Percentiles rank a stretch among this genome's conserved stretches.
Evolutionary conservation across 1,140 invertebrate species (phyloP).

Genomic region (Solen grandis): DNA sequence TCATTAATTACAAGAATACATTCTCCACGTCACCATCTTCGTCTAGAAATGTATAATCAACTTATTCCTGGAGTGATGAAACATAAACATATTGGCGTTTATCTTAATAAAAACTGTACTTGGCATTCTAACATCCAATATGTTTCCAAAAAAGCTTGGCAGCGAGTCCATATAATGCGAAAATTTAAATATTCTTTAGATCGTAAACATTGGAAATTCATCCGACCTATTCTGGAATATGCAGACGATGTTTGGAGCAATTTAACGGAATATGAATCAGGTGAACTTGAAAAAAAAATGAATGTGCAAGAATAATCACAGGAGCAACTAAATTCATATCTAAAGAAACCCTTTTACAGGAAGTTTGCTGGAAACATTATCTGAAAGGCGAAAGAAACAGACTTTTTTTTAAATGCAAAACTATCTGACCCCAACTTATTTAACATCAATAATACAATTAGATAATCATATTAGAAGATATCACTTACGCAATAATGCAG

Average conservation of each 20-base stretch:
- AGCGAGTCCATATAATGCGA: conserved; percentile 34
- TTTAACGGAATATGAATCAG: not conserved
- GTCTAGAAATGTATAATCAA: no score
- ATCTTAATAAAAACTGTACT: not conserved
- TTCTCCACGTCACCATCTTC: no score
- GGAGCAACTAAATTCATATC: conserved; percentile 16
- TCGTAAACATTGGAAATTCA: conserved; percentile 16
- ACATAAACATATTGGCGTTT: no score
- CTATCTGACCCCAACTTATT: no score
- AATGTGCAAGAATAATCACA: conserved; percentile 15
- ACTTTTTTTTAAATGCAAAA: not conserved
- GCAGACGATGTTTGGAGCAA: no score
- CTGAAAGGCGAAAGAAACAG: no score
- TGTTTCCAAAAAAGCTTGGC: not conserved
- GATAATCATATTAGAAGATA: no score
- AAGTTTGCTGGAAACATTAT: no score
- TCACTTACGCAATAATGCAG: no score
- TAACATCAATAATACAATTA: no score
- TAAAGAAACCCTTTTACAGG: conserved; percentile 4
- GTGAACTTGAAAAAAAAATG: conserved; percentile 31
- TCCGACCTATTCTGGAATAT: conserved; percentile 41
- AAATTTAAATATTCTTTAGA: conserved; percentile 20
- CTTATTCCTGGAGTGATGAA: no score
- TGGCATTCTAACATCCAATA: not conserved
- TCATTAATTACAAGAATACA: no score